These are phyloP conservation scores for Keiferia lycopersicella DNA, from an alignment of 2,888 invertebrate species.

Conservation along the genomic window DNA sequence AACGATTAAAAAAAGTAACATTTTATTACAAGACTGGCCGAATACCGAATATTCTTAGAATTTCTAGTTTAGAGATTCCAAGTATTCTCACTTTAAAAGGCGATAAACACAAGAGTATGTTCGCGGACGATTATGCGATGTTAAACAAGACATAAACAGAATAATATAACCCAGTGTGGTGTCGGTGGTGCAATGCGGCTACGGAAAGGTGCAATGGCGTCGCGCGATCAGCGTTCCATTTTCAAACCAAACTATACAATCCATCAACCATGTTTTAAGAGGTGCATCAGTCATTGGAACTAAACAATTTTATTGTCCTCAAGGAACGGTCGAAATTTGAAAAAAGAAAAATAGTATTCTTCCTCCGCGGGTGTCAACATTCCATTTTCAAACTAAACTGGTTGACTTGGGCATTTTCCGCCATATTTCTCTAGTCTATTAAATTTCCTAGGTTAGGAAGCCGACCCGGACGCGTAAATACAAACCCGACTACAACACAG, in stretches of 20 bases:
- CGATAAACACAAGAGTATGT: conserved; percentile 37
- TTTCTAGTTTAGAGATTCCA: background rate
- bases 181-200: conserved; percentile 69
- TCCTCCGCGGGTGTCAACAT: conserved; percentile 40
- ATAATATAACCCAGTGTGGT: conserved; percentile 56
- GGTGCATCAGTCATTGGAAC: too few species aligned
- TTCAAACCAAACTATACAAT: conserved; percentile 30
- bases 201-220: conserved; percentile 65
- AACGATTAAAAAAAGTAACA: too few species aligned
- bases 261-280: too few species aligned
- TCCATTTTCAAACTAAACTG: conserved; percentile 48
- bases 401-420: conserved; percentile 23
- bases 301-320: too few species aligned
- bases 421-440: conserved; percentile 20
- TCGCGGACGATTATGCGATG: conserved; percentile 51
- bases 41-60: too few species aligned
- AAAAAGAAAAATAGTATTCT: too few species aligned
- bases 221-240: conserved; percentile 45
- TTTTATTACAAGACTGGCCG: too few species aligned
- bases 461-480: too few species aligned
- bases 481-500: too few species aligned
- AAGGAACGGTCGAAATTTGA: too few species aligned
- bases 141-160: conserved; percentile 49
- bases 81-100: conserved; percentile 31
- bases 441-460: too few species aligned